Conservation (phyloP, 2,888 invertebrate species). For the Zygothrica quintamaculata region DNA sequence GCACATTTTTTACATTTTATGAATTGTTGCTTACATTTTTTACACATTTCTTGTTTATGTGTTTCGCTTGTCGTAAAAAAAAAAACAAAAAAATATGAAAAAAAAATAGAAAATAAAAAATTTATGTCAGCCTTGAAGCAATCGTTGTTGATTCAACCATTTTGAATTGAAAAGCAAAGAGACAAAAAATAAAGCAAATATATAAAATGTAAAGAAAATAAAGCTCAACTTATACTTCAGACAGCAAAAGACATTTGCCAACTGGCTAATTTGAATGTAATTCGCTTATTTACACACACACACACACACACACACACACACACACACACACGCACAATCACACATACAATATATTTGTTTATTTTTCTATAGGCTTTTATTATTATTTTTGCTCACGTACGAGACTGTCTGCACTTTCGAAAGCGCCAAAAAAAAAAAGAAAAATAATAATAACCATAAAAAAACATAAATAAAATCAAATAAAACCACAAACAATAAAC, state of each 20-base stretch:
- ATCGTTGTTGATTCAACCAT: too few relatives aligned
- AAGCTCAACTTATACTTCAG: conserved; percentile 32
- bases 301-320: too few relatives aligned
- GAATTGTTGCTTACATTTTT: conserved; percentile 43
- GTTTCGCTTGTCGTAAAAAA: conserved; percentile 57
- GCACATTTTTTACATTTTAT: conserved; percentile 44
- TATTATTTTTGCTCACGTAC: conserved; percentile 52
- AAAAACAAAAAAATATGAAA: too few relatives aligned
- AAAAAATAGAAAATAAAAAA: too few relatives aligned
- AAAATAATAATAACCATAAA: too few relatives aligned
- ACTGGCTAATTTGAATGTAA: conserved; percentile 70
- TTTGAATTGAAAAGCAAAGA: too few relatives aligned
- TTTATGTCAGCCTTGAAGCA: too few relatives aligned
- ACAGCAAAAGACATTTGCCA: conserved; percentile 18
- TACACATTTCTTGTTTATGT: conserved; percentile 47
- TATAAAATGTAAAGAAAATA: too few relatives aligned
- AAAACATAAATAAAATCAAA: conserved; percentile 64
- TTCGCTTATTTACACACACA: conserved; percentile 36
- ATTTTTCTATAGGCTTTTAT: conserved; percentile 20
- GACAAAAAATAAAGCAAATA: too few relatives aligned
- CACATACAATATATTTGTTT: conserved; percentile 14
- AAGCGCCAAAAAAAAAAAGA: conserved; percentile 49
- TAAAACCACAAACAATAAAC: conserved; percentile 50
- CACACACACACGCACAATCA: too few relatives aligned
- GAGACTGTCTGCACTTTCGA: conserved; percentile 51